A percentile compares a stretch with the other conserved stretches of the same genome.
These are phyloP conservation scores for Tringa solitaria DNA, from an alignment of 2,113 vertebrate species.

Conservation along the genomic window DNA sequence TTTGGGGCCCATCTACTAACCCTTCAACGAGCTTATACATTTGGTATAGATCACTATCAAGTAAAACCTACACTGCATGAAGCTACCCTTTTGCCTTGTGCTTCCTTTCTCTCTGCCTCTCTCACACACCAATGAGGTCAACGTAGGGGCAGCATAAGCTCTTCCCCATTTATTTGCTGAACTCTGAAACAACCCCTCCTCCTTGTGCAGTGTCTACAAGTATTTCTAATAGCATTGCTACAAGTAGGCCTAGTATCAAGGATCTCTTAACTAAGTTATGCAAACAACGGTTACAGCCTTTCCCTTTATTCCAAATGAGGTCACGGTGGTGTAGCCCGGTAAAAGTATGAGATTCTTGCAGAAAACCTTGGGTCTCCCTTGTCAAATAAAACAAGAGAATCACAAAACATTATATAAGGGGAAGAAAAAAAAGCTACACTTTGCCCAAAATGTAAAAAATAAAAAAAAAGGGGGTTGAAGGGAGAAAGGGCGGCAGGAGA, in stretches of 20 bases:
- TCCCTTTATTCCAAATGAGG: background rate
- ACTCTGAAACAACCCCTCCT: background rate
- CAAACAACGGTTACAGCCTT: background rate
- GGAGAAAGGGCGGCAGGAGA: too few species aligned
- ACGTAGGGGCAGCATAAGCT: background rate
- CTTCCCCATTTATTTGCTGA: background rate
- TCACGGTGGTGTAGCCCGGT: background rate
- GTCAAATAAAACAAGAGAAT: background rate
- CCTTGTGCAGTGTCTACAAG: background rate
- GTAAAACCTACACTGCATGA: background rate
- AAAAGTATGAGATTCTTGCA: background rate
- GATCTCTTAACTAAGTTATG: background rate
- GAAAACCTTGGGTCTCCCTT: background rate
- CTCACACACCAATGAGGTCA: background rate
- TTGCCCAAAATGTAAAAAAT: background rate
- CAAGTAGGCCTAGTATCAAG: background rate
- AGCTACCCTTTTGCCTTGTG: background rate
- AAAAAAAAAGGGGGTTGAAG: background rate
- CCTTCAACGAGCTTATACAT: background rate
- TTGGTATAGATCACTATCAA: background rate
- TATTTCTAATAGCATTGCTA: background rate
- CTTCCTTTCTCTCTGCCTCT: background rate
- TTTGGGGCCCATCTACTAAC: background rate
- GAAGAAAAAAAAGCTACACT: background rate
- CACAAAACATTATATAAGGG: background rate